Conservation (phyloP, 2,888 invertebrate genomes). For the Agrochola circellaris region DNA sequence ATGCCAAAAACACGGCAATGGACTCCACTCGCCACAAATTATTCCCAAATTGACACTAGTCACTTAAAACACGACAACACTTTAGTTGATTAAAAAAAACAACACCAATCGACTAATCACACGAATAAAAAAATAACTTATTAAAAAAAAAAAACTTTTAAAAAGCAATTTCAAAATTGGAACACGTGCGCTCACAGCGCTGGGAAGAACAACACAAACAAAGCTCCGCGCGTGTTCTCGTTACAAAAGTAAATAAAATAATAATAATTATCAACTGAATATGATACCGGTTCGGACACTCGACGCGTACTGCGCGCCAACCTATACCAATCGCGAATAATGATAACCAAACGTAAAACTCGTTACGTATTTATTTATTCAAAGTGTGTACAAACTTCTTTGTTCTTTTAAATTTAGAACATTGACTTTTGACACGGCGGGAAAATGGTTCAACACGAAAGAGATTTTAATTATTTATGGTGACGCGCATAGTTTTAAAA, state of each 20-base stretch:
- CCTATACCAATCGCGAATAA: conserved; percentile 66
- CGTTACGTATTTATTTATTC: conserved; percentile 80
- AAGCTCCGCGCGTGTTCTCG: conserved; percentile 58
- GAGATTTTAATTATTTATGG: conserved; percentile 33
- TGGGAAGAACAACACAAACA: conserved; percentile 51
- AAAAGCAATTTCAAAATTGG: conserved; percentile 39
- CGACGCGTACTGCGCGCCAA: conserved; percentile 70
- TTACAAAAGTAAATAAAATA: conserved; percentile 66
- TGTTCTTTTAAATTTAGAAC: conserved; percentile 81
- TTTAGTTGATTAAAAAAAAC: conserved; percentile 24
- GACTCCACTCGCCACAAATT: conserved; percentile 28
- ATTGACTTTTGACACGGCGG: conserved; percentile 79
- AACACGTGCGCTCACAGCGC: conserved; percentile 51
- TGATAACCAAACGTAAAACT: conserved; percentile 76
- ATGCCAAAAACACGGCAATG: conserved; percentile 47
- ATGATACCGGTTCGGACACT: conserved; percentile 62
- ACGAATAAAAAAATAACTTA: conserved; percentile 8
- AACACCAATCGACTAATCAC: conserved; percentile 25
- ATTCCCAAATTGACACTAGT: conserved; percentile 27
- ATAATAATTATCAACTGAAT: conserved; percentile 58
- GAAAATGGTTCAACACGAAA: conserved; percentile 44
- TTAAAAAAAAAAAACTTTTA: conserved; percentile 6
- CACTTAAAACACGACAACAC: conserved; percentile 31
- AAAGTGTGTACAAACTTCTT: conserved; percentile 74
- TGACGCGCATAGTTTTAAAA: neutral